Conservation (phyloP, 2,888 invertebrate genomes). For the Lithophane ornitopus region DNA sequence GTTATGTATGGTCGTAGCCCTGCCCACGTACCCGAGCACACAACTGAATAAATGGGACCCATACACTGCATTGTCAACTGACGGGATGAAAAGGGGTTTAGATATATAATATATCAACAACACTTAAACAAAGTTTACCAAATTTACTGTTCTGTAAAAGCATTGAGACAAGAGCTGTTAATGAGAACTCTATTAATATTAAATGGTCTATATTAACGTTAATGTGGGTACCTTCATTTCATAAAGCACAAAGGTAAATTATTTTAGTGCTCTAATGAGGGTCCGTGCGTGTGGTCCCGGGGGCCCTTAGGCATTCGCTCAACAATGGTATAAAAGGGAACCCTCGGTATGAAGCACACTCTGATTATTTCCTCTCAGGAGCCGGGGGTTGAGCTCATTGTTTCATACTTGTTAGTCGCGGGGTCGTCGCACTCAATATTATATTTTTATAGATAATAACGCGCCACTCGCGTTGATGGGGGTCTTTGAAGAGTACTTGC, state of each 20-base stretch:
- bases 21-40: constrained; percentile 26
- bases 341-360: constrained; percentile 76
- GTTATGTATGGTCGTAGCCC: constrained; percentile 33
- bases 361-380: constrained; percentile 81
- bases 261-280: constrained; percentile 80
- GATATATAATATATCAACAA: constrained; percentile 11
- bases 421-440: constrained; percentile 75
- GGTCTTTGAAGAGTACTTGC: constrained; percentile 58
- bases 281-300: constrained; percentile 73
- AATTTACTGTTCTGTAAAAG: constrained; percentile 23
- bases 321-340: constrained; percentile 77
- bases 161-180: constrained; percentile 35
- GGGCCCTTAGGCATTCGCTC: constrained; percentile 60
- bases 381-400: constrained; percentile 77
- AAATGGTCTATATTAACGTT: constrained; percentile 60
- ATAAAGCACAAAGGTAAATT: constrained; percentile 76
- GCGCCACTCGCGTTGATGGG: constrained; percentile 48
- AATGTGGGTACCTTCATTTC: constrained; percentile 58
- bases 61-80: constrained; percentile 23
- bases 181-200: constrained; percentile 66
- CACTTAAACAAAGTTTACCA: constrained; percentile 10
- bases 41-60: constrained; percentile 32
- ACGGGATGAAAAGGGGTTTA: background rate
- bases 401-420: constrained; percentile 75
- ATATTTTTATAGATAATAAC: constrained; percentile 57